Percentiles rank a stretch among this genome's conserved stretches.
Conservation (phyloP, 1,140 invertebrate genomes). For the Drosophila dunni region DNA sequence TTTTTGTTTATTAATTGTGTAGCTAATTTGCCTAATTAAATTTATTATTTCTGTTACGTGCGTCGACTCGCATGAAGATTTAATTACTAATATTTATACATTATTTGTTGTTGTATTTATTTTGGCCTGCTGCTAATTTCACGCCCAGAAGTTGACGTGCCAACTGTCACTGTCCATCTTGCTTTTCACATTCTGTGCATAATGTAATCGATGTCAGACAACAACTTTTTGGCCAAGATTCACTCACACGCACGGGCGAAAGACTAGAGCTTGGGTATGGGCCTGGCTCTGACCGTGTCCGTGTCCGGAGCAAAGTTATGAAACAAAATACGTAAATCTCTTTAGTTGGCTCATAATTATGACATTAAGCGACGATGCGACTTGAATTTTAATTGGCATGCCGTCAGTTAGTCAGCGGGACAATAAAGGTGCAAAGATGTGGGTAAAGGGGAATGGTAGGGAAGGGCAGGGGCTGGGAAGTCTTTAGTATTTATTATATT, state of each 20-base stretch:
- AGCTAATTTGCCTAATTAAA: slow-evolving; percentile 75
- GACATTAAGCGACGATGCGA: slow-evolving; percentile 79
- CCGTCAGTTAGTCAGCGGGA: slow-evolving; percentile 39
- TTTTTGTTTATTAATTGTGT: slow-evolving; percentile 62
- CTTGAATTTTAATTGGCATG: slow-evolving; percentile 80
- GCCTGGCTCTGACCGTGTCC: not conserved
- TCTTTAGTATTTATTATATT: slow-evolving; percentile 18
- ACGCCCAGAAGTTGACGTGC: slow-evolving; percentile 66
- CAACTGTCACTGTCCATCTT: slow-evolving; percentile 42
- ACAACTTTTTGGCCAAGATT: slow-evolving; percentile 42
- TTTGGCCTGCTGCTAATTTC: slow-evolving; percentile 41
- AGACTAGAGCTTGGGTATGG: not conserved
- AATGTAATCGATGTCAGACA: slow-evolving; percentile 70
- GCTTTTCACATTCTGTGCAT: slow-evolving; percentile 17
- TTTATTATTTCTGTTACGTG: slow-evolving; percentile 76
- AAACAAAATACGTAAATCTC: slow-evolving; percentile 82
- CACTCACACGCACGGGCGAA: slow-evolving; percentile 48
- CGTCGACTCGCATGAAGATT: slow-evolving; percentile 52
- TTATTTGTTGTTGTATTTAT: slow-evolving; percentile 24
- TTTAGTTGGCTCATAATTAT: slow-evolving; percentile 83
- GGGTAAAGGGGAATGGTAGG: not conserved
- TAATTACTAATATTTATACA: slow-evolving; percentile 70
- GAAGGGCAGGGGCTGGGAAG: not conserved
- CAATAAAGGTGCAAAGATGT: slow-evolving; percentile 10
- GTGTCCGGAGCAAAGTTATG: slow-evolving; percentile 64